These are phyloP conservation scores for Aphis craccivora DNA, from an alignment of 1,140 invertebrate genomes.

Conservation along the genomic window DNA sequence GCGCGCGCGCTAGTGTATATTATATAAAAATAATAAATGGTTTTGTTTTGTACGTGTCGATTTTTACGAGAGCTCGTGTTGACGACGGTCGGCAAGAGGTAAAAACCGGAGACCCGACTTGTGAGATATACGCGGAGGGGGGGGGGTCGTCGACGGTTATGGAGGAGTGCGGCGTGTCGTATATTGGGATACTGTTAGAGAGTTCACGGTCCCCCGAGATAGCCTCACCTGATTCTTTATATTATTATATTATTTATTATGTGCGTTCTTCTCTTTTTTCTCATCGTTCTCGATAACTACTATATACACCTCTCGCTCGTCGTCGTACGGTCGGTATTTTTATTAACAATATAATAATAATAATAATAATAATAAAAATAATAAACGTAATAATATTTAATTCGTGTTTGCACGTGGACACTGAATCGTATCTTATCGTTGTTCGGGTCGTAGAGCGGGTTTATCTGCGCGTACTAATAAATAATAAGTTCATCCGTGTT, in stretches of 20 bases:
- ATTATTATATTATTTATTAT: slow-evolving; percentile 17
- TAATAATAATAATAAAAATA: background rate
- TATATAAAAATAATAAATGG: slow-evolving; percentile 57
- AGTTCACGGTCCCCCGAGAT: slow-evolving; percentile 48
- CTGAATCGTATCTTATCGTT: background rate
- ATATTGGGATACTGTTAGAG: background rate
- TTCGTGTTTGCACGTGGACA: slow-evolving; percentile 17
- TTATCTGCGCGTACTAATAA: slow-evolving; percentile 38
- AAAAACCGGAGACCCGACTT: slow-evolving; percentile 40
- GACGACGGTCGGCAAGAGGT: slow-evolving; percentile 2
- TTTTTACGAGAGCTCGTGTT: slow-evolving; percentile 39
- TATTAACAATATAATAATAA: slow-evolving; percentile 25
- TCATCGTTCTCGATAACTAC: background rate
- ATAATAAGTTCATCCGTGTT: slow-evolving; percentile 45
- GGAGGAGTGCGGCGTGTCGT: background rate
- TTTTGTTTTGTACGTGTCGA: slow-evolving; percentile 55
- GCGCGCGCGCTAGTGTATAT: slow-evolving; percentile 17
- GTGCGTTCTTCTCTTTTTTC: background rate
- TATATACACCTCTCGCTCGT: background rate
- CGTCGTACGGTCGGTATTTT: background rate
- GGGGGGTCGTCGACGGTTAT: background rate
- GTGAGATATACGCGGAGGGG: background rate
- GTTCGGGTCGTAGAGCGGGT: background rate
- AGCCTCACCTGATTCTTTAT: slow-evolving; percentile 53
- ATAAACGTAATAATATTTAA: slow-evolving; percentile 11